phyloP scores from a whole-genome alignment of 2,888 invertebrate species.

The Galerucella nymphaeae region DNA sequence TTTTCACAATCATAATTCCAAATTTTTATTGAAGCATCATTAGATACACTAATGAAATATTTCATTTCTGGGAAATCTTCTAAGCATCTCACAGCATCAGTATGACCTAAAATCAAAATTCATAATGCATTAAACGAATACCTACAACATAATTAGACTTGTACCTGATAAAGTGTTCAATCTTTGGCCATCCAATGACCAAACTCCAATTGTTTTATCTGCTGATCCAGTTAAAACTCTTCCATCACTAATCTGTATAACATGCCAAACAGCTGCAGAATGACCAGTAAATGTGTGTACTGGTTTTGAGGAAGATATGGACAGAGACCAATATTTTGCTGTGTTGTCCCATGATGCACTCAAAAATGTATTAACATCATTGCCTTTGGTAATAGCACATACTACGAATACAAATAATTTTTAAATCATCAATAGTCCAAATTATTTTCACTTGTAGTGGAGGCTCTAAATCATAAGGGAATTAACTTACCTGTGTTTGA shows the following conservation, averaged over 20 bases:
- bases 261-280: constrained; percentile 89
- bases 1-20: constrained; percentile 88
- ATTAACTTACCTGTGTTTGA: constrained; percentile 72
- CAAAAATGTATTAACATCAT: constrained; percentile 70
- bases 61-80: constrained; percentile 74
- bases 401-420: constrained; percentile 59
- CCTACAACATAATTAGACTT: background rate
- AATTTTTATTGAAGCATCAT: constrained; percentile 87
- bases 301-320: constrained; percentile 66
- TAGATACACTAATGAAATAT: constrained; percentile 89
- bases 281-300: constrained; percentile 75
- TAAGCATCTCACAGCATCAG: constrained; percentile 90
- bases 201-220: constrained; percentile 89
- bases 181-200: constrained; percentile 78
- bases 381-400: constrained; percentile 66
- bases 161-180: constrained; percentile 72
- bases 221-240: constrained; percentile 88
- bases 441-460: too few species aligned
- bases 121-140: background rate
- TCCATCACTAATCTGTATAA: constrained; percentile 69
- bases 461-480: background rate
- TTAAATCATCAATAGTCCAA: background rate
- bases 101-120: constrained; percentile 73
- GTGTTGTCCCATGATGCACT: constrained; percentile 96
- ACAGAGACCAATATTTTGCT: constrained; percentile 83